Percentiles rank a stretch among this genome's conserved stretches.
phyloP scores from a whole-genome alignment of 35 echinoderm and acorn worm genomes.

The Stichopus chloronotus region DNA sequence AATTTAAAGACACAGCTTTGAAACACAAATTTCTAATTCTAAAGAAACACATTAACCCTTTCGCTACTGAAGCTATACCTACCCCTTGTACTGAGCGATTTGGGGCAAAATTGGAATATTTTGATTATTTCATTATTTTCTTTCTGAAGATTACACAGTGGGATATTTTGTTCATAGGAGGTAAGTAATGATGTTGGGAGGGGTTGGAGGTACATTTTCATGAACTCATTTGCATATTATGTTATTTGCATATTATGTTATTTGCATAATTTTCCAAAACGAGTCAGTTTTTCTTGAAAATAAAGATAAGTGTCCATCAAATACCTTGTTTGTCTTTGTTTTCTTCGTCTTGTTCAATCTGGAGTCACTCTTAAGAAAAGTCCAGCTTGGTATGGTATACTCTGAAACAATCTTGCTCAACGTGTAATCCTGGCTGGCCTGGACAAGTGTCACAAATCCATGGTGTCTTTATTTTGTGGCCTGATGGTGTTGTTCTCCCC shows the following conservation, averaged over 20 bases:
- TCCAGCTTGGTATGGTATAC: not conserved
- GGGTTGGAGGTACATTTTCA: not conserved
- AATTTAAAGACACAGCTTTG: no score
- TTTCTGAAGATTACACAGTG: not conserved
- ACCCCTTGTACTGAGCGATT: constrained; percentile 2
- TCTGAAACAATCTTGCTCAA: not conserved
- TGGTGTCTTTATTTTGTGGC: constrained; percentile 14
- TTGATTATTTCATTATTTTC: not conserved
- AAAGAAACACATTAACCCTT: no score
- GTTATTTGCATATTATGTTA: not conserved
- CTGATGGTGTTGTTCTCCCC: not conserved
- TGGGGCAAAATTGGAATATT: constrained; percentile 6
- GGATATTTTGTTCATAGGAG: not conserved
- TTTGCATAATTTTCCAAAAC: not conserved
- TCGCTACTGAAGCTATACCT: constrained; percentile 15
- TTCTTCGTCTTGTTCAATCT: not conserved
- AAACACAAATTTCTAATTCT: no score
- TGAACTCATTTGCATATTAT: not conserved
- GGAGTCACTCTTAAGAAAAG: not conserved
- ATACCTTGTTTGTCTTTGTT: not conserved
- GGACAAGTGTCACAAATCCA: constrained; percentile 33
- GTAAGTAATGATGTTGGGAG: not conserved
- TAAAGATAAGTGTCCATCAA: not conserved
- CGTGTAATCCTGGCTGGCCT: constrained; percentile 27
- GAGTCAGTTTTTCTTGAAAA: not conserved